A percentile compares a stretch with the other conserved stretches of the same genome.
phyloP scores from a whole-genome alignment of 2,888 invertebrate species.

The Melanotus villosus region DNA sequence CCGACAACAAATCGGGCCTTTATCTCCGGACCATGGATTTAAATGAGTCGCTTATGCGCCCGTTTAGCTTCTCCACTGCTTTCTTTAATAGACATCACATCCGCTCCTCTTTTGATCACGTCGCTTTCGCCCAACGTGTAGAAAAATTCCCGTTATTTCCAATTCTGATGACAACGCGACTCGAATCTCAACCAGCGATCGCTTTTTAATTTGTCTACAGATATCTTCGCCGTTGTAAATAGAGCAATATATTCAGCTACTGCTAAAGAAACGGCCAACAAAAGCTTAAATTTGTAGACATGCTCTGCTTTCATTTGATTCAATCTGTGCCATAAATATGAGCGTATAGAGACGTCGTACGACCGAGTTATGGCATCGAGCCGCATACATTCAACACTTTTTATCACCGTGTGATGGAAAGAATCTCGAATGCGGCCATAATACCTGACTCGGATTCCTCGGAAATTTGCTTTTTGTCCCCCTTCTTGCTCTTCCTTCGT shows the following conservation, averaged over 20 bases:
- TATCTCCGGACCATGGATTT: conserved; percentile 54
- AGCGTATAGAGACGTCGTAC: conserved; percentile 57
- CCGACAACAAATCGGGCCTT: conserved; percentile 48
- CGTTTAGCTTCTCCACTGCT: conserved; percentile 45
- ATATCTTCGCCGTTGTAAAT: conserved; percentile 44
- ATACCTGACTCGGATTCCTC: conserved; percentile 41
- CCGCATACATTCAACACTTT: conserved; percentile 44
- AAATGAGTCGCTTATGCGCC: conserved; percentile 51
- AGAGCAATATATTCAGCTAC: conserved; percentile 46
- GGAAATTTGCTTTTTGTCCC: conserved; percentile 42
- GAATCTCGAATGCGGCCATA: conserved; percentile 44
- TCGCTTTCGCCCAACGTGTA: conserved; percentile 36
- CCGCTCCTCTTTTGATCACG: conserved; percentile 39
- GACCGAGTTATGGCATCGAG: conserved; percentile 48
- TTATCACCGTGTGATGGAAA: conserved; percentile 40
- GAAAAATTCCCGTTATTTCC: conserved; percentile 43
- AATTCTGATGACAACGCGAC: conserved; percentile 46
- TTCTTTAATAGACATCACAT: conserved; percentile 45
- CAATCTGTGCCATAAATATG: conserved; percentile 58
- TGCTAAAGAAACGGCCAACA: conserved; percentile 45
- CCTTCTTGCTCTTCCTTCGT: conserved; percentile 31
- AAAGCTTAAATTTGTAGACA: conserved; percentile 50
- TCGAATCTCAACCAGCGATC: conserved; percentile 46
- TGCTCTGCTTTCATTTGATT: conserved; percentile 52
- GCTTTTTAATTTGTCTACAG: conserved; percentile 46